Percentiles rank a stretch among this genome's conserved stretches.
Conservation (phyloP, 2,113 vertebrate species). For the Oncorhynchus mykiss region DNA sequence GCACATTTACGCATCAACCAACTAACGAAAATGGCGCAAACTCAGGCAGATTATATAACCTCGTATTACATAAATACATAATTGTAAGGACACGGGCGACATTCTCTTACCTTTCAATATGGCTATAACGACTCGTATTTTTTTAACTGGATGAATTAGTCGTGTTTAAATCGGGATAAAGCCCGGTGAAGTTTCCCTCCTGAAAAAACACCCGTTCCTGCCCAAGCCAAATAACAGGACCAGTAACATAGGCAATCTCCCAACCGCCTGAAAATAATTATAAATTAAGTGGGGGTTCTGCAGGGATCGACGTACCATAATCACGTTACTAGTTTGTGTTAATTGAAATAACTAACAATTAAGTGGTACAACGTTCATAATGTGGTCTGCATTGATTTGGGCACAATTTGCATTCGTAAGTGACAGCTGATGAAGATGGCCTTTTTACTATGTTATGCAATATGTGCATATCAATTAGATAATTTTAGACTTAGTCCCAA, state of each 20-base stretch:
- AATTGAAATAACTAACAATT: background rate
- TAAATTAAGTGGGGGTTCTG: background rate
- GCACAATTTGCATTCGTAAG: background rate
- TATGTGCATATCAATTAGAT: background rate
- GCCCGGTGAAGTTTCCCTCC: conserved; percentile 80
- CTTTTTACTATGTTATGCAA: background rate
- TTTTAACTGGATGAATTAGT: conserved; percentile 54
- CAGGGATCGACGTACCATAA: too few relatives aligned
- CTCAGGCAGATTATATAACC: conserved; percentile 50
- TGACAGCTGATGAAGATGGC: background rate
- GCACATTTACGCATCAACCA: conserved; percentile 71
- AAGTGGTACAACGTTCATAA: background rate
- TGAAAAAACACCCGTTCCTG: conserved; percentile 76
- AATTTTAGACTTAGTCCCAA: background rate
- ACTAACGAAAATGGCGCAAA: conserved; percentile 75
- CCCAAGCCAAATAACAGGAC: conserved; percentile 68
- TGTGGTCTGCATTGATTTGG: background rate
- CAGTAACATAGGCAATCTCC: conserved; percentile 19
- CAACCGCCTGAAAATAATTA: conserved; percentile 35
- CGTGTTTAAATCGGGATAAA: conserved; percentile 75
- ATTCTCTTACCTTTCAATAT: conserved; percentile 67
- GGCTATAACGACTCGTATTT: conserved; percentile 56
- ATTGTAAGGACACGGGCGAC: background rate
- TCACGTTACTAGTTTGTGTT: too few relatives aligned
- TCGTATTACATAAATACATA: conserved; percentile 27